Evolutionary conservation across 2,113 vertebrate species (phyloP).

Genomic region (Clarias batrachus): DNA sequence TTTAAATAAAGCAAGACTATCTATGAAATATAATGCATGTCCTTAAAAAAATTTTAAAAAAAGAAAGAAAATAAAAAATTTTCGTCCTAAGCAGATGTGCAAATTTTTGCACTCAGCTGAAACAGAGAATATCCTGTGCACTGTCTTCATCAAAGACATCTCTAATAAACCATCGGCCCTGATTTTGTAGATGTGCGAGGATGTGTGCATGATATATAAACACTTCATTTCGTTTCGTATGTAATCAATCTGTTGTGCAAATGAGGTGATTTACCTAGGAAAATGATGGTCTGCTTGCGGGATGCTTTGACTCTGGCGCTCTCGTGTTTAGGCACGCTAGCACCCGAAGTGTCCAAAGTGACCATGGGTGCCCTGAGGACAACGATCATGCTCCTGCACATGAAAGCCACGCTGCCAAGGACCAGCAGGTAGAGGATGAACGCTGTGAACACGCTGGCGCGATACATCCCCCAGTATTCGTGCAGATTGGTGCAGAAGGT

Average conservation of each 20-base stretch:
- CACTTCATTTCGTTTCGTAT: neutral
- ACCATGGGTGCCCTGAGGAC: constrained; percentile 68
- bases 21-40: neutral
- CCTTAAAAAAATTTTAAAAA: too few relatives aligned
- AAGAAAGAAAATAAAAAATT: neutral
- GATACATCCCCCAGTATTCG: constrained; percentile 81
- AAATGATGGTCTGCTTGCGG: constrained; percentile 86
- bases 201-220: too few relatives aligned
- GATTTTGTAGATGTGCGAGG: too few relatives aligned
- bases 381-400: constrained; percentile 89
- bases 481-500: constrained; percentile 90
- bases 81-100: neutral
- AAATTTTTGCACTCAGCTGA: neutral
- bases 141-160: neutral
- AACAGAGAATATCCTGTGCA: neutral
- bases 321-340: constrained; percentile 61
- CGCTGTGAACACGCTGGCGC: constrained; percentile 80
- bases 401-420: constrained; percentile 79
- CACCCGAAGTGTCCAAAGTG: constrained; percentile 19
- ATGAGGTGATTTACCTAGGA: constrained; percentile 67
- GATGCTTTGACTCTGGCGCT: constrained; percentile 69
- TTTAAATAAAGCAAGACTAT: neutral
- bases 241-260: neutral
- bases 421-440: constrained; percentile 85
- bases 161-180: too few relatives aligned